These are phyloP conservation scores for Terrapene triunguis DNA, from an alignment of 2,113 vertebrate species.

Conservation along the genomic window DNA sequence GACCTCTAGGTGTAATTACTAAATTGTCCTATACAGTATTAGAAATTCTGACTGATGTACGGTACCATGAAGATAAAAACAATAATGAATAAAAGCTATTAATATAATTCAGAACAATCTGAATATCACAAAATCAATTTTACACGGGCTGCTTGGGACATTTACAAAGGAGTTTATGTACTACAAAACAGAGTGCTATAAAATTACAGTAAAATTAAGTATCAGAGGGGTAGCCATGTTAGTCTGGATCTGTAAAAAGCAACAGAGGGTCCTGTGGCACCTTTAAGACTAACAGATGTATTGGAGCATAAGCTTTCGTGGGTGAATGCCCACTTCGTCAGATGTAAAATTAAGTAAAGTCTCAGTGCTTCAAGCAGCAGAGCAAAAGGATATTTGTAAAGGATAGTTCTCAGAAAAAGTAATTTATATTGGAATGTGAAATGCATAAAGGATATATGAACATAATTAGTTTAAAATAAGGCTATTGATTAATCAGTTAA, in stretches of 20 bases:
- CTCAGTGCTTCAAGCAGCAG: not conserved
- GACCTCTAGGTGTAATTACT: not conserved
- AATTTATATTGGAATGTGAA: constrained; percentile 40
- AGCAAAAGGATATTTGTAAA: not conserved
- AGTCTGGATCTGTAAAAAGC: too few species aligned
- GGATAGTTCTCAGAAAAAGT: constrained; percentile 1
- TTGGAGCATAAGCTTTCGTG: too few species aligned
- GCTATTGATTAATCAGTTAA: too few species aligned
- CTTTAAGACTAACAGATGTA: too few species aligned
- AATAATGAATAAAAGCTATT: not conserved
- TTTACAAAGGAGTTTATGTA: not conserved
- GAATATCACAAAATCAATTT: not conserved
- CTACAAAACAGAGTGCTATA: not conserved
- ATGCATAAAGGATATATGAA: not conserved
- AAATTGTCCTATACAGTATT: not conserved
- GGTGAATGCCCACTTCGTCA: too few species aligned
- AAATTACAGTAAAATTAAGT: constrained; percentile 43
- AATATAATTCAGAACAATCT: not conserved
- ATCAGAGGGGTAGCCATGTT: too few species aligned
- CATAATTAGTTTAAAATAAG: not conserved
- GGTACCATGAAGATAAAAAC: not conserved
- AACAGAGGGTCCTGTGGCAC: too few species aligned
- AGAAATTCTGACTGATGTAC: not conserved
- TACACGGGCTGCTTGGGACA: not conserved
- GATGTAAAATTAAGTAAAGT: constrained; percentile 7